Evolutionary conservation across 2,888 invertebrate species (phyloP), one percentile per base, ranked within the genome.

Genomic region (Drosophila nr. medialis): DNA sequence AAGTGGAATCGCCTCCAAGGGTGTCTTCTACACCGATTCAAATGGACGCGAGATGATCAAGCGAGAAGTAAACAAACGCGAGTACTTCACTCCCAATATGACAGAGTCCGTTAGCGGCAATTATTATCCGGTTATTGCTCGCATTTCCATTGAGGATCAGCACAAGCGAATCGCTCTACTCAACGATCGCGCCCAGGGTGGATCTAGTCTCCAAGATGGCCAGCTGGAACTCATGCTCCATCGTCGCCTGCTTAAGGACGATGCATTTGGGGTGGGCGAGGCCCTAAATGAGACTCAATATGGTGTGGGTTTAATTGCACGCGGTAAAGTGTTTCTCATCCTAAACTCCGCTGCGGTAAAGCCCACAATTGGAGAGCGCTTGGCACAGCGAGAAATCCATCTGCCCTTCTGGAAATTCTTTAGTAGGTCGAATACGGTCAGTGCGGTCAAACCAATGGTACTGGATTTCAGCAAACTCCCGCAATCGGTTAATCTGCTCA

Each of bases 261-360:
- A 99, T 91, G 96, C 96, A 0, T 98, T 98, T 87, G 99, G 99
- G 0, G 99, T 99, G 0, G 96, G 94, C 0, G 99, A 99, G 93
- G 95, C 98, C 0, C 91, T 99, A 0, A 97, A 98, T 87, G 99
- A 99, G 92, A 94, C 94, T 0, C 96, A 95, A 0, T 95, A 93
- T 72, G 95, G 95, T 0, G 90, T 92, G 65, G 97, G 97, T 0
- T 90, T 97, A 2, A 95, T 96, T 0, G 96, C 95, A 0, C 93
- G 95, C 76, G 97, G 97, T 0, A 94, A 94, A 6, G 96, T 97
- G 81, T 95, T 94, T 81, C 40, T 95, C 5, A 64, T 94, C 51
- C 80, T 94, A 2, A 78, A 64, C 36, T 24, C 8, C 0, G 60
- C 70, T 0, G 15, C 56, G 0, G 59, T 49, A 8, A 76, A 77